A percentile compares a stretch with the other conserved stretches of the same genome.
These are phyloP conservation scores for Caenorhabditis remanei DNA, from an alignment of 1,140 invertebrate species.

Conservation along the genomic window DNA sequence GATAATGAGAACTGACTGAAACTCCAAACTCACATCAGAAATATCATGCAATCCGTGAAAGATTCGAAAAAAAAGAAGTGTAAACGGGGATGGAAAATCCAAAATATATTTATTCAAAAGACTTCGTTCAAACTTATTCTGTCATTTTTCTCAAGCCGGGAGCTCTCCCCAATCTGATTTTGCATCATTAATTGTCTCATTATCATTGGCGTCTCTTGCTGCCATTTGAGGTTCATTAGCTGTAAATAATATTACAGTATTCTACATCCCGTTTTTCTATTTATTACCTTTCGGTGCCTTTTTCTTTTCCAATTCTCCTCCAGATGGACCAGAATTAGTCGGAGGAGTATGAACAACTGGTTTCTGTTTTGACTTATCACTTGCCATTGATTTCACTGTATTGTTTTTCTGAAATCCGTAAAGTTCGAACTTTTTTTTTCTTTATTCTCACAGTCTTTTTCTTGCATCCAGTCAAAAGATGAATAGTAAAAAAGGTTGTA, in stretches of 20 bases:
- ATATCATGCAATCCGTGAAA: background rate
- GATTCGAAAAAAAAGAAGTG: background rate
- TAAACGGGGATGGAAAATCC: background rate
- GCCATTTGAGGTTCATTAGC: background rate
- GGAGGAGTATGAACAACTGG: background rate
- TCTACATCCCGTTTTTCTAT: background rate
- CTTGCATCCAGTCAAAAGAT: background rate
- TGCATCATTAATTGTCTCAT: conserved; percentile 46
- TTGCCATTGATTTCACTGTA: background rate
- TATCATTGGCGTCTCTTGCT: background rate
- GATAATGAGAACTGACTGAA: too few species aligned
- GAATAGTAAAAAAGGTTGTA: background rate
- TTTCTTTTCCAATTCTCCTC: background rate
- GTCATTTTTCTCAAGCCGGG: background rate
- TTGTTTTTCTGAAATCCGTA: background rate
- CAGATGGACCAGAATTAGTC: background rate
- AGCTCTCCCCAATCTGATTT: conserved; percentile 47
- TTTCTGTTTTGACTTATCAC: background rate
- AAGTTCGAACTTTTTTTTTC: background rate
- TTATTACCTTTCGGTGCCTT: background rate
- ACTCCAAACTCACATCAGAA: background rate
- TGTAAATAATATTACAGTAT: background rate
- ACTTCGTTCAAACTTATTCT: background rate
- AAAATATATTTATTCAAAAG: background rate
- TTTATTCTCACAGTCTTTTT: too few species aligned